Evolutionary conservation across 2,888 invertebrate species (phyloP), one percentile per base, ranked within the genome.

Genomic region (Caenorhabditis zanzibari): DNA sequence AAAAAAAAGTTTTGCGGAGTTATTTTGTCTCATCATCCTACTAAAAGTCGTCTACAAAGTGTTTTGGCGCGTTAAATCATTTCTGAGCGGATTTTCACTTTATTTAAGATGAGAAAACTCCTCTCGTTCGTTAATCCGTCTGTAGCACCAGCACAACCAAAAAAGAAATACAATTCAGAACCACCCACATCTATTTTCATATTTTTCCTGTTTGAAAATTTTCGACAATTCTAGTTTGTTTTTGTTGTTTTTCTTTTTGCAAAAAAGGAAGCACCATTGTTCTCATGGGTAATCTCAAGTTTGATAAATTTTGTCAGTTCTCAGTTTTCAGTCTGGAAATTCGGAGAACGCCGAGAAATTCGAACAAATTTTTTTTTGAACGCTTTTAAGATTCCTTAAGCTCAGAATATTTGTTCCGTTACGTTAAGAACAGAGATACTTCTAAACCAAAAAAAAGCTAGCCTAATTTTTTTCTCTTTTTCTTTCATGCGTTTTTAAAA

Each of bases 41-140:
- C n/a, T n/a, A n/a, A n/a, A n/a, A n/a, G n/a, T n/a, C n/a, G n/a
- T n/a, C n/a, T n/a, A n/a, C n/a, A 26, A 32, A 61, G 61, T 61
- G 61, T 61, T 61, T 61, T 61, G 61, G 14, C 24, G 38, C 10
- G 38, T 38, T 38, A 38, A 38, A 10, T 41, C 41, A 61, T 24
- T 61, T 41, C 24, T 5, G 47, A 47, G 22, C 16, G 61, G 61
- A 61, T 61, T 61, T 61, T 41, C 41, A 61, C 61, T 61, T 61
- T n/a, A n/a, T n/a, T n/a, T 24, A 44, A 26, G 41, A 26, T 19
- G 41, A 3, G 59, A 59, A 32, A 59, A 38, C 38, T 59, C 9
- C 52, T n/a, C 6, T 54, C n/a, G 26, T 26, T 26, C 19, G 59
- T 59, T 61, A 61, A 61, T 61, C 61, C 24, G 61, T 61, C 61